A percentile compares a stretch with the other conserved stretches of the same genome.
These are phyloP conservation scores for Labeo catla DNA, from an alignment of 2,113 vertebrate species.

Conservation along the genomic window DNA sequence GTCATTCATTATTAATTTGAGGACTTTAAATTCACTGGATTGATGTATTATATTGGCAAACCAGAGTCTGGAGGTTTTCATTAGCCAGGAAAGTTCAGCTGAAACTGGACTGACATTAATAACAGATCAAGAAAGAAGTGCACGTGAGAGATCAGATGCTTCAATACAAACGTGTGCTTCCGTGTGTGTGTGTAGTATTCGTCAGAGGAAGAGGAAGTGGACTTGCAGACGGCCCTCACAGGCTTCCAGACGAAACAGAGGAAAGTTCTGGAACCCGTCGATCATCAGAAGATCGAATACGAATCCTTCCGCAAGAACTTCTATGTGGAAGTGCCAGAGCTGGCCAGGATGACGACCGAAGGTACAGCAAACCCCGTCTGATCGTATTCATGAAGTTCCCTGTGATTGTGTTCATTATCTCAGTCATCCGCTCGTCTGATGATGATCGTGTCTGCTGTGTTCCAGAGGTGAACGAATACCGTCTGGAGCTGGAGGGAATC, in stretches of 20 bases:
- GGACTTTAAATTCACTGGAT: too few relatives aligned
- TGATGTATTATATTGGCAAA: too few relatives aligned
- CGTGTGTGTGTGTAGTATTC: constrained; percentile 83
- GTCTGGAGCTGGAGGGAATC: constrained; percentile 94
- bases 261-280: constrained; percentile 95
- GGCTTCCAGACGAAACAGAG: constrained; percentile 98
- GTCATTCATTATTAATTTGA: too few relatives aligned
- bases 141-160: too few relatives aligned
- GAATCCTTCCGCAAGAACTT: constrained; percentile 96
- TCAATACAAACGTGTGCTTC: too few relatives aligned
- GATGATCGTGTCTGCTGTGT: constrained; percentile 1
- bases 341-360: constrained; percentile 90
- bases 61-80: too few relatives aligned
- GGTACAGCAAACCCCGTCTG: constrained; percentile 69
- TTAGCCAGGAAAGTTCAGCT: too few relatives aligned
- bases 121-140: too few relatives aligned
- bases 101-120: too few relatives aligned
- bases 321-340: constrained; percentile 97
- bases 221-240: constrained; percentile 95
- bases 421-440: too few relatives aligned
- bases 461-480: constrained; percentile 87
- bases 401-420: too few relatives aligned
- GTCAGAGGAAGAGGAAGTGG: constrained; percentile 97
- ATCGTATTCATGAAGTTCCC: too few relatives aligned
- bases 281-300: constrained; percentile 97